phyloP scores from a whole-genome alignment of 1,140 invertebrate species.

The Leptoteleia sp. region DNA sequence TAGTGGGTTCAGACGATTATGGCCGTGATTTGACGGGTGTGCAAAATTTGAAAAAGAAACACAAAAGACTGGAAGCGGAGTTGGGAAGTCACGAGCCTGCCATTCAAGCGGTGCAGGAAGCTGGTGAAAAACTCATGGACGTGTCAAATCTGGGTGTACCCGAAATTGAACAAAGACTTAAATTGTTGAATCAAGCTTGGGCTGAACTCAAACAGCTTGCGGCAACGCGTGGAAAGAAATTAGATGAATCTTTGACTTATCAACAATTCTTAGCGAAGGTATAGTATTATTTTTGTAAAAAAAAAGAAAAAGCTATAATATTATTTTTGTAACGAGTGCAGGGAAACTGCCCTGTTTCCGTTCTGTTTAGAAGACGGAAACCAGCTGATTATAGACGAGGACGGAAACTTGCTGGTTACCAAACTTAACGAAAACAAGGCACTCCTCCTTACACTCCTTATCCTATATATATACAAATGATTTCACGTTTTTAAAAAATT shows the following conservation, averaged over 20 bases:
- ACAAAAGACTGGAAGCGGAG: slow-evolving; percentile 98
- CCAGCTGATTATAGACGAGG: no score
- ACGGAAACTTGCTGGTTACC: no score
- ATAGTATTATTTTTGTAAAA: no score
- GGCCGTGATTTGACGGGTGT: slow-evolving; percentile 98
- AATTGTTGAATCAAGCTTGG: slow-evolving; percentile 94
- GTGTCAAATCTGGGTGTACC: slow-evolving; percentile 97
- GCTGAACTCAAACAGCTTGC: slow-evolving; percentile 94
- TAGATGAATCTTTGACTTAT: slow-evolving; percentile 96
- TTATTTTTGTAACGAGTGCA: no score
- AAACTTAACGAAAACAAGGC: no score
- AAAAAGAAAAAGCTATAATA: no score
- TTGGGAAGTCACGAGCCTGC: slow-evolving; percentile 97
- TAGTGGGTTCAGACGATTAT: slow-evolving; percentile 98
- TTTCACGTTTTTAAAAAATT: no score
- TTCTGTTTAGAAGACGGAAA: no score
- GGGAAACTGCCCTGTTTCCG: no score
- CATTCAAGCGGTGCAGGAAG: slow-evolving; percentile 98
- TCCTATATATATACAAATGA: no score
- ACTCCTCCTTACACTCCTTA: no score
- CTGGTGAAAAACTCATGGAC: slow-evolving; percentile 97
- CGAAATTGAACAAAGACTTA: slow-evolving; percentile 95
- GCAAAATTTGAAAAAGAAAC: slow-evolving; percentile 99
- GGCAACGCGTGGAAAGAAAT: slow-evolving; percentile 92
- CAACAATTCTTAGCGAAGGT: slow-evolving; percentile 99